These are phyloP conservation scores for Catonia carolina DNA, from an alignment of 2,888 invertebrate genomes.

Conservation along the genomic window DNA sequence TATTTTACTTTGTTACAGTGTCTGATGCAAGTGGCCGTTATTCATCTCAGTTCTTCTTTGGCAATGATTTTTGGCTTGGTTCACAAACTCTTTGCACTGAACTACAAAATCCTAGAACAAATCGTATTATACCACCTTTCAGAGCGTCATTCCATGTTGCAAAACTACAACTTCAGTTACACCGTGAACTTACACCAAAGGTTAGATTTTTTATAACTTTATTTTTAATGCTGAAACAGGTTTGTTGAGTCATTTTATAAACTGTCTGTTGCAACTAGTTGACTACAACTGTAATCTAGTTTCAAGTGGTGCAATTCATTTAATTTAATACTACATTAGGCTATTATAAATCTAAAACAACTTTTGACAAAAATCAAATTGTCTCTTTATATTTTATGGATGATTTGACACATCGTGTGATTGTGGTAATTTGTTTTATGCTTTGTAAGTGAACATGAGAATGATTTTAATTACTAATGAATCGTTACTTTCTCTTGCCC, in stretches of 20 bases:
- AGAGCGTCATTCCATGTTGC: conserved; percentile 59
- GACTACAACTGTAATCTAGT: no score
- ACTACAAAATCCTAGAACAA: conserved; percentile 38
- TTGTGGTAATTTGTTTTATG: no score
- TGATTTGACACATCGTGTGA: no score
- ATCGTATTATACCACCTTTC: conserved; percentile 52
- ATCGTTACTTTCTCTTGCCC: no score
- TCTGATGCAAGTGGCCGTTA: conserved; percentile 69
- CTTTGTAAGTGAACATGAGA: no score
- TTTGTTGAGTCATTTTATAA: neutral
- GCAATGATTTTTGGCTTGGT: conserved; percentile 75
- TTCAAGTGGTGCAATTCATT: no score
- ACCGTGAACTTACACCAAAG: conserved; percentile 48
- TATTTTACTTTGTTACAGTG: conserved; percentile 47
- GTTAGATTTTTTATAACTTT: conserved; percentile 45
- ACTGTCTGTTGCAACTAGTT: no score
- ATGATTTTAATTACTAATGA: no score
- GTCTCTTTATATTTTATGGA: no score
- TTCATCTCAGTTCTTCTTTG: conserved; percentile 73
- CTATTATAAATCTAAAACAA: no score
- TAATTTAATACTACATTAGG: no score
- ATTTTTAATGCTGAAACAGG: neutral
- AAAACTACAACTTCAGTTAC: conserved; percentile 51
- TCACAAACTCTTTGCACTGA: conserved; percentile 58
- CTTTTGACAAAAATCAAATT: no score